Evolutionary conservation across 1,140 invertebrate species (phyloP).

Genomic region (Drosophila teissieri): DNA sequence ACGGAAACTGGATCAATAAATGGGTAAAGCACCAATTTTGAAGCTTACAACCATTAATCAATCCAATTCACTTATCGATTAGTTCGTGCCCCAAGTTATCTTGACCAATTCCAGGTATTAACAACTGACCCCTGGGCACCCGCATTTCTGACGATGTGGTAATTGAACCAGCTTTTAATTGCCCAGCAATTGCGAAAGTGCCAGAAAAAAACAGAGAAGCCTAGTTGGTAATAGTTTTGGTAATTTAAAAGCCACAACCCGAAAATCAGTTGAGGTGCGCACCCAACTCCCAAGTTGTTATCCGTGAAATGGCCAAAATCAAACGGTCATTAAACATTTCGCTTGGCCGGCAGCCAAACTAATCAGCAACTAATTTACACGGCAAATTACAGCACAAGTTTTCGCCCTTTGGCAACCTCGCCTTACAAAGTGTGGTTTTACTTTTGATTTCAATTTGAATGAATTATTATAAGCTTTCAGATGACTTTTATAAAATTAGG

Average conservation of each 20-base stretch:
- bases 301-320: conserved; percentile 40
- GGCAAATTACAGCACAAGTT: conserved; percentile 56
- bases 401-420: conserved; percentile 3
- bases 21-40: conserved; percentile 5
- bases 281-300: conserved; percentile 4
- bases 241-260: conserved; percentile 11
- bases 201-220: background rate
- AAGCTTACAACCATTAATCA: conserved; percentile 59
- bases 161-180: conserved; percentile 65
- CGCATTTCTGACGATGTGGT: conserved; percentile 34
- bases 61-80: conserved; percentile 64
- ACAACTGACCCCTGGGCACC: conserved; percentile 30
- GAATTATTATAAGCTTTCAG: too few species aligned
- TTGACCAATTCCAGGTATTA: conserved; percentile 22
- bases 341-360: conserved; percentile 47
- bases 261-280: conserved; percentile 4
- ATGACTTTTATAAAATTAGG: too few species aligned
- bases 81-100: conserved; percentile 42
- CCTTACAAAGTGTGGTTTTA: background rate
- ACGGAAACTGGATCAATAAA: conserved; percentile 41
- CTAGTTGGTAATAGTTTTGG: conserved; percentile 19
- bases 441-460: conserved; percentile 11
- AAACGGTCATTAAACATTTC: conserved; percentile 42
- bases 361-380: conserved; percentile 73
- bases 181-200: conserved; percentile 64